Percentiles rank a stretch among this genome's conserved stretches.
phyloP scores from a whole-genome alignment of 2,797 vertebrate species.

The Knipowitschia caucasica region DNA sequence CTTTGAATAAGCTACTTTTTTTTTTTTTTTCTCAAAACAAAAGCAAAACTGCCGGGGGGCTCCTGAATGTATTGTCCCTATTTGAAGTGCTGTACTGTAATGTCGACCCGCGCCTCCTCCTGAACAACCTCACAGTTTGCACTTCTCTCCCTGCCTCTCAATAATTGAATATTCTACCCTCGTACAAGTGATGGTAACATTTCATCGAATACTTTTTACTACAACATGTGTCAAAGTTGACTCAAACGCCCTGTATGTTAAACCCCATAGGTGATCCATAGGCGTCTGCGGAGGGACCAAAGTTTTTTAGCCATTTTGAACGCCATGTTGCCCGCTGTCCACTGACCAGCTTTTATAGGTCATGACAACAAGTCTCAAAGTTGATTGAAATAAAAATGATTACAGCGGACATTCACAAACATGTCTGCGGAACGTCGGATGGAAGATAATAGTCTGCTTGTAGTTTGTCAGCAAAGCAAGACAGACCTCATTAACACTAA shows the following conservation, averaged over 20 bases:
- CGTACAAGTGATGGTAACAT: neutral
- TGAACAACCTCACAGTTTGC: constrained; percentile 34
- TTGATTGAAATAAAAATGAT: neutral
- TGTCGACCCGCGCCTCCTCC: constrained; percentile 42
- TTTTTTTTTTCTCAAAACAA: constrained; percentile 41
- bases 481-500: neutral
- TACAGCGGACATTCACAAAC: neutral
- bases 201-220: neutral
- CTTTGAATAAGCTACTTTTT: constrained; percentile 36
- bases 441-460: neutral
- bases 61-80: constrained; percentile 75
- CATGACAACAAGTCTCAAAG: neutral
- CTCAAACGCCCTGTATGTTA: neutral
- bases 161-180: constrained; percentile 20
- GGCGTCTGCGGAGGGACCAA: neutral
- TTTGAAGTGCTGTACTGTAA: constrained; percentile 70
- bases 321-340: neutral
- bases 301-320: constrained; percentile 2
- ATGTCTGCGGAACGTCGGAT: too few species aligned
- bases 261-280: neutral
- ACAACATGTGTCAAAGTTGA: neutral
- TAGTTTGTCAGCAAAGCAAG: too few species aligned
- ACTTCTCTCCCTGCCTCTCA: constrained; percentile 13
- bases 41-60: constrained; percentile 43
- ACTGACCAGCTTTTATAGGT: neutral